Conservation (phyloP, 2,113 vertebrate species). For the Strix uralensis region DNA sequence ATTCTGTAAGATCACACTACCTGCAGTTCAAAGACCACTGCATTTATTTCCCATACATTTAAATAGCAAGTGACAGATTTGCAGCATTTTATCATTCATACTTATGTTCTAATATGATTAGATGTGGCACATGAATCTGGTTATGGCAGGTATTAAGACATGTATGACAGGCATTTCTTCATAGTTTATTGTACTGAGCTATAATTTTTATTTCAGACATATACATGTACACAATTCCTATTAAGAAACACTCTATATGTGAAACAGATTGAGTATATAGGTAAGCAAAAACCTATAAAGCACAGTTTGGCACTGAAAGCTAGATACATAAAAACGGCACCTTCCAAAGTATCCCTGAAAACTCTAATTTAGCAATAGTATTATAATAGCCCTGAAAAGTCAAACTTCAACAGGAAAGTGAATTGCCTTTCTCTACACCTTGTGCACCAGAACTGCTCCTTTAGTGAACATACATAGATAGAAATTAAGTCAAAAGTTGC, state of each 20-base stretch:
- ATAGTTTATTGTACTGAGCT: not conserved
- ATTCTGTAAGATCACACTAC: not conserved
- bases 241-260: not conserved
- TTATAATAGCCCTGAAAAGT: not conserved
- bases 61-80: slow-evolving; percentile 5
- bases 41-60: not conserved
- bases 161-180: not conserved
- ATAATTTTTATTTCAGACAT: not conserved
- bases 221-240: not conserved
- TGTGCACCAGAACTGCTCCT: not conserved
- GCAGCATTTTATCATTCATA: not conserved
- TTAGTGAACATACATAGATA: not conserved
- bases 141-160: not conserved
- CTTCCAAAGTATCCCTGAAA: not conserved
- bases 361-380: not conserved
- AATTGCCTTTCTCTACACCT: not conserved
- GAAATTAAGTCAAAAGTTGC: not conserved
- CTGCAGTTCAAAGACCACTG: not conserved
- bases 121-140: not conserved
- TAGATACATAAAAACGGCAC: not conserved
- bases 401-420: not conserved
- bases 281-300: not conserved
- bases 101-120: not conserved
- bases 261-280: not conserved
- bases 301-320: not conserved